These are phyloP conservation scores for Microcebus lehilahytsara DNA, from an alignment of 2,113 vertebrate genomes.

Conservation along the genomic window DNA sequence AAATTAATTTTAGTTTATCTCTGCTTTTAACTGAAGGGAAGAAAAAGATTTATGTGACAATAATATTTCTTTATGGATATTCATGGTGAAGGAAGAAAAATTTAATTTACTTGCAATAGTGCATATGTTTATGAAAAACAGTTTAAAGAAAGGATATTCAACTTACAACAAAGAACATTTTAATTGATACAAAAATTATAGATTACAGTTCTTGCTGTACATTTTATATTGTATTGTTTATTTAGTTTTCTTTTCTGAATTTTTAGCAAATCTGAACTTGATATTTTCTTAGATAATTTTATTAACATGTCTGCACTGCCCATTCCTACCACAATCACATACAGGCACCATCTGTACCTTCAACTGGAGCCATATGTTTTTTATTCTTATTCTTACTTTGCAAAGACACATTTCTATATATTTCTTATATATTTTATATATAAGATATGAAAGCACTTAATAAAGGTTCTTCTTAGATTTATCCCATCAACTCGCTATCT, in stretches of 20 bases:
- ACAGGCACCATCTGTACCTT: neutral
- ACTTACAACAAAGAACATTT: conserved; percentile 17
- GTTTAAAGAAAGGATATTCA: conserved; percentile 38
- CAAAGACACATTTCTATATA: neutral
- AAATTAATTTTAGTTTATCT: conserved; percentile 19
- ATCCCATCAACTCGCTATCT: neutral
- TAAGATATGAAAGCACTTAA: neutral
- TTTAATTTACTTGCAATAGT: neutral
- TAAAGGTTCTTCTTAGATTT: neutral
- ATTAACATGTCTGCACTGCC: neutral
- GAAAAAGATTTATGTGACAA: neutral
- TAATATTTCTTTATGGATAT: conserved; percentile 8
- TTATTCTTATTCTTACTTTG: neutral
- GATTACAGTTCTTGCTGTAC: neutral
- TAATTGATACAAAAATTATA: neutral
- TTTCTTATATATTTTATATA: neutral
- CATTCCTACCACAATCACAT: neutral
- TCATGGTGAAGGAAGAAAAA: neutral
- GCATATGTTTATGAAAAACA: neutral
- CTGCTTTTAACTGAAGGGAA: conserved; percentile 22
- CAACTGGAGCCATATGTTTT: neutral
- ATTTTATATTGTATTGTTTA: neutral
- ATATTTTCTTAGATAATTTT: conserved; percentile 27
- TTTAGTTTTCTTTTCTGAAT: neutral
- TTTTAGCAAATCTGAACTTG: conserved; percentile 7